Evolutionary conservation across 2,113 vertebrate species (phyloP).

Genomic region (Cromileptes altivelis): DNA sequence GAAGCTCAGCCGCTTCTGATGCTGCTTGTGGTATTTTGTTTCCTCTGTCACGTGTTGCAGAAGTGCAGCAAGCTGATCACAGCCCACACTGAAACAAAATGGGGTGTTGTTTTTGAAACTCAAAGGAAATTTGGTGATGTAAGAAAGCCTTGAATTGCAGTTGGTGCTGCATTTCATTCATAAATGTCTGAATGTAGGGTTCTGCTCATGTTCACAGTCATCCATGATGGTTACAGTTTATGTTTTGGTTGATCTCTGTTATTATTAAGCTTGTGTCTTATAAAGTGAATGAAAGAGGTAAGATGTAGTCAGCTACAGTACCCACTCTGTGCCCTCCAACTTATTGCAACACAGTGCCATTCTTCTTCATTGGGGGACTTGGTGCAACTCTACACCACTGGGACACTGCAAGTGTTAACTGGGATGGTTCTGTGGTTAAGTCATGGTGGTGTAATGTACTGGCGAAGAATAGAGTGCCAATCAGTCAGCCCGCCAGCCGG

Average conservation of each 20-base stretch:
- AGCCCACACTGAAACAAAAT: not conserved
- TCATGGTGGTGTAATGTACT: conserved; percentile 74
- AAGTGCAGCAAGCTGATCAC: not conserved
- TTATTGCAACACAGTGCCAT: conserved; percentile 6
- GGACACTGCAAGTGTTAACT: conserved; percentile 62
- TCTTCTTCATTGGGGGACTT: conserved; percentile 17
- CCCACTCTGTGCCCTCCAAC: not conserved
- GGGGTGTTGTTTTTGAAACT: not conserved
- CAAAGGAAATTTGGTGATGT: not conserved
- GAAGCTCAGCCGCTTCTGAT: not conserved
- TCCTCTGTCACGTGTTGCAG: not conserved
- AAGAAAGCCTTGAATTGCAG: not conserved
- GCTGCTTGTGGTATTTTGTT: not conserved
- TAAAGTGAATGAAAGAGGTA: not conserved
- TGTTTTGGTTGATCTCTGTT: not conserved
- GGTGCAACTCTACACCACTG: conserved; percentile 61
- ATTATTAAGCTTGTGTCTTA: not conserved
- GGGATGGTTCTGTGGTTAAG: conserved; percentile 69
- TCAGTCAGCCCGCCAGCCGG: conserved; percentile 56
- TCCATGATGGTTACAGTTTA: not conserved
- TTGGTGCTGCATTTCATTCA: not conserved
- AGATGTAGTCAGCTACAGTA: not conserved
- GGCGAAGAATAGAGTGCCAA: conserved; percentile 55
- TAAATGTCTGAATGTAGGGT: not conserved
- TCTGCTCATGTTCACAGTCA: not conserved